phyloP scores from a whole-genome alignment of 2,797 vertebrate genomes.

The Crotalus adamanteus region DNA sequence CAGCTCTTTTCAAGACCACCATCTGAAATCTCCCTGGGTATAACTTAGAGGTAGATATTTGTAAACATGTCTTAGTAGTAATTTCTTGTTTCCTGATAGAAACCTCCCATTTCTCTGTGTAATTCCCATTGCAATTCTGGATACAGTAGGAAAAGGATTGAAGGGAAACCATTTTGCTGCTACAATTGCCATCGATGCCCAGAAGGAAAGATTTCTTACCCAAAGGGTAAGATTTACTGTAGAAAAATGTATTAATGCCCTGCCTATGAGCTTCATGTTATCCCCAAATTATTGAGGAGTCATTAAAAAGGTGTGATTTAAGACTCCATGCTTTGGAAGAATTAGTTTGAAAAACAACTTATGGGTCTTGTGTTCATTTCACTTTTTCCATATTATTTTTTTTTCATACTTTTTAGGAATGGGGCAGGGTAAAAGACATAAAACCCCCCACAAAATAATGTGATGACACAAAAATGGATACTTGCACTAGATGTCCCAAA shows the following conservation, averaged over 20 bases:
- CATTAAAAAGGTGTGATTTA: background rate
- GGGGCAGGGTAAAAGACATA: no score
- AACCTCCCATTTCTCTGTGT: background rate
- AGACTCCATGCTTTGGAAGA: background rate
- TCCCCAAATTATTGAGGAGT: no score
- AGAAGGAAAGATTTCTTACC: background rate
- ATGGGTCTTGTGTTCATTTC: no score
- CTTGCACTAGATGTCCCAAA: no score
- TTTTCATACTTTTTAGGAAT: no score
- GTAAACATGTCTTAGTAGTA: background rate
- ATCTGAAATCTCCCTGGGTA: no score
- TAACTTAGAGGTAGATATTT: background rate
- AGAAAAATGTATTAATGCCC: background rate
- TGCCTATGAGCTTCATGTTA: background rate
- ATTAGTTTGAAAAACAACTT: background rate
- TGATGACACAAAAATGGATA: no score
- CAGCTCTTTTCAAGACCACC: background rate
- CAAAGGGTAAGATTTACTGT: background rate
- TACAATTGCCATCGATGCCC: background rate
- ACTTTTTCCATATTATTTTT: no score
- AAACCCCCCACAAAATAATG: no score
- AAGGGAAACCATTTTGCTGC: background rate
- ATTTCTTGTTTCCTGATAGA: background rate
- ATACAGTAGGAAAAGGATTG: background rate
- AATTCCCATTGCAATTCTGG: background rate